Evolutionary conservation across 35 echinoderm and acorn worm species (phyloP), one percentile per base, ranked within the genome.

Genomic region (Hemicentrotus pulcherrimus): DNA sequence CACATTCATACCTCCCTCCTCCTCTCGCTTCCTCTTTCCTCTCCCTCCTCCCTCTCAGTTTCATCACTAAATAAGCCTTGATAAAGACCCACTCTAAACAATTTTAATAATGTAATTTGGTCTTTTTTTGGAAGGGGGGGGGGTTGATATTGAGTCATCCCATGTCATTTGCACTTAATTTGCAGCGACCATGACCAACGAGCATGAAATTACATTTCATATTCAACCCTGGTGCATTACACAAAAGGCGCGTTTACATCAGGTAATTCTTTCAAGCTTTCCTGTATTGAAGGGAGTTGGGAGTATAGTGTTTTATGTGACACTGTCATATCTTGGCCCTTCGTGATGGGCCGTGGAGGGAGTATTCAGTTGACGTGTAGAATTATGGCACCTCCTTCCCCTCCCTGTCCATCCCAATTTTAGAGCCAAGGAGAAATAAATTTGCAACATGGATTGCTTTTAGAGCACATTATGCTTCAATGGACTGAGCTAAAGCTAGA

Each of bases 81-180:
- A 78, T 78, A 78, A 78, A 78, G 65, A 78, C 65, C 65, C 65
- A 78, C 65, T 78, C 65, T 78, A 78, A 78, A 78, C 65, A 78
- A 78, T 78, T 78, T 78, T 78, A 78, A 78, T 78, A 78, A 78
- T 78, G 65, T n/a, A 78, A 78, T 78, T 78, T 78, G 65, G 65
- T 28, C 19, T 78, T 78, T 78, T 78, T 78, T n/a, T 78, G 6
- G 65, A 18, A 28, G 65, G 65, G 65, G 61, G 65, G 28, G 65
- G 65, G 22, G 19, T 78, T 22, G 19, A 3, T 78, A 78, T 78
- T 78, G 65, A 78, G 65, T 78, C 65, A 78, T 78, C 65, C 65
- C 19, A 22, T 78, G 65, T 78, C 65, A 78, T 78, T 78, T 78
- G 65, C 65, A 78, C 65, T 78, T 78, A 78, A 78, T 78, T 78